Base-by-base conservation (phyloP, 2,113 vertebrate species). In the Pica pica region DNA sequence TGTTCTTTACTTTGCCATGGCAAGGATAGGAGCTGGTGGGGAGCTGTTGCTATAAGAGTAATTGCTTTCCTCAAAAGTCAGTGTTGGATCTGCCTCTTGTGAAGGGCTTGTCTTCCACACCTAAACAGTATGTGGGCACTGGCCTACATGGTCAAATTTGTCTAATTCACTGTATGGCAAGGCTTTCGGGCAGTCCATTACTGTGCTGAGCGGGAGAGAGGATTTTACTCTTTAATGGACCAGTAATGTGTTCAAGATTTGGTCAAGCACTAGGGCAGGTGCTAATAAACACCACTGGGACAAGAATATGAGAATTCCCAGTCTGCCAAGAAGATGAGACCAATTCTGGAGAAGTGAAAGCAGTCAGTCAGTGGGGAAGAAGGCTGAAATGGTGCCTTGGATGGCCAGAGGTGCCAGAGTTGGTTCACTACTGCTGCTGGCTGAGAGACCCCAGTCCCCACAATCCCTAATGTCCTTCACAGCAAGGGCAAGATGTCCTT, bases 281-380 rank as follows among this genome's bases (percentile, higher is more conserved):
- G 44, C 6, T 57, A 61, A 13, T 65, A 42, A 0, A 4, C 44
- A 33, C 18, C 33, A 7, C 17, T 57, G 50, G 16, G 42, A 70
- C 22, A 53, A 85, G 60, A 61, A 78, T 77, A 61, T 28, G 27
- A 61, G 31, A 41, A 13, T n/a, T 13, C 42, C 11, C 23, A 13
- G 16, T 28, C 46, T 85, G 47, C 53, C 37, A 71, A 46, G 37
- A 77, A 77, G 46, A n/a, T 28, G 11, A 5, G 17, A 78, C 23
- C 7, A 16, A 10, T 90, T 69, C 47, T 81, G 44, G 19, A 59
- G 56, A 63, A 46, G 23, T 14, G 23, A 74, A 33, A 42, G 39
- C 0, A 2, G 12, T 52, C 27, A 22, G 5, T 67, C 0, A 0
- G 2, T 2, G 10, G 7, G 28, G 17, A 3, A 64, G 27, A 75